phyloP scores from a whole-genome alignment of 2,113 vertebrate species.

The Tachuris rubrigastra region DNA sequence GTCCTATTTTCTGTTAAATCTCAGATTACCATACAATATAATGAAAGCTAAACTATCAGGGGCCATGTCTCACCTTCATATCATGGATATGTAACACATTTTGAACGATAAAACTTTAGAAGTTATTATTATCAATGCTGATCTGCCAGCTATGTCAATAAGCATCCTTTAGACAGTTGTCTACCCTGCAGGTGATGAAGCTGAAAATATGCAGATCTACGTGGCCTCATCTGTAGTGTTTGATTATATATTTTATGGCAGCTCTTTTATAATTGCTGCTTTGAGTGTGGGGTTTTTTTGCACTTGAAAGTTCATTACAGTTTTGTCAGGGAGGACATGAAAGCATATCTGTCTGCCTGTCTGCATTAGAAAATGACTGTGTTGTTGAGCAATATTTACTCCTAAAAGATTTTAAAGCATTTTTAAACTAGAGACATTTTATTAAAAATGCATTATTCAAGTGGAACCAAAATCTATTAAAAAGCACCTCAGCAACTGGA shows the following conservation, averaged over 20 bases:
- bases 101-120: neutral
- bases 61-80: neutral
- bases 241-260: neutral
- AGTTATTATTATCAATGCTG: neutral
- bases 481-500: neutral
- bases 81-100: neutral
- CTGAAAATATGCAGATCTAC: neutral
- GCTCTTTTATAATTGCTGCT: neutral
- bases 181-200: neutral
- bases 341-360: neutral
- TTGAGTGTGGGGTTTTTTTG: neutral
- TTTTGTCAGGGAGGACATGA: neutral
- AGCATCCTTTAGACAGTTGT: neutral
- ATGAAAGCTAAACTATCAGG: neutral
- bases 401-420: neutral
- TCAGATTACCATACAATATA: neutral
- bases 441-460: neutral
- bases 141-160: neutral
- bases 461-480: neutral
- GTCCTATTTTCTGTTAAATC: neutral
- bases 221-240: neutral
- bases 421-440: conserved; percentile 5
- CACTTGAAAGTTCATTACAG: neutral
- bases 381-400: neutral
- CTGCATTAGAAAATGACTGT: neutral